Conservation (phyloP, 2,797 vertebrate species). For the Lophura swinhoii region DNA sequence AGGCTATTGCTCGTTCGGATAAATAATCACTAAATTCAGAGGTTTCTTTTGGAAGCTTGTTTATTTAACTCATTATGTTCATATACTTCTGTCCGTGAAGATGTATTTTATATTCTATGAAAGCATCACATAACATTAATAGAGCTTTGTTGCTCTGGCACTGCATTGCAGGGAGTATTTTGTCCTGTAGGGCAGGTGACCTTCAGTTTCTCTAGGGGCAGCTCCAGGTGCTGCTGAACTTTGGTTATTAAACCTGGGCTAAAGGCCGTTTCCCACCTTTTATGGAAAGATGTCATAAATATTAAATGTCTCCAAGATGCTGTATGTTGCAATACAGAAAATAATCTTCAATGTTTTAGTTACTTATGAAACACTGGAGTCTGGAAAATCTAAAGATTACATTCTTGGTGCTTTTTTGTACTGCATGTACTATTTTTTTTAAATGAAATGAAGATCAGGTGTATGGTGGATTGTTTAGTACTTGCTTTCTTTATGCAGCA, state of each 20-base stretch:
- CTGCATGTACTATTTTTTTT: neutral
- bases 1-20: neutral
- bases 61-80: neutral
- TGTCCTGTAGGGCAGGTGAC: neutral
- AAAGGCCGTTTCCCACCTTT: neutral
- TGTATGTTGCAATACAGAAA: neutral
- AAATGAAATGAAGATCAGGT: neutral
- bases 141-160: neutral
- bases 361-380: neutral
- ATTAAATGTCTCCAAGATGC: neutral
- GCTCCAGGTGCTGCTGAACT: neutral
- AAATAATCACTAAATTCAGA: neutral
- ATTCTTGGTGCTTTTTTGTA: neutral
- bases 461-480: neutral
- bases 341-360: neutral
- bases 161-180: neutral
- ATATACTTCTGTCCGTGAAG: neutral
- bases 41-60: neutral
- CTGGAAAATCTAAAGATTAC: neutral
- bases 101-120: neutral
- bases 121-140: accelerated
- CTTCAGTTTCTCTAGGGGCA: neutral
- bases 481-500: neutral
- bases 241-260: neutral
- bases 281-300: neutral